Percentiles rank a stretch among this genome's conserved stretches.
Evolutionary conservation across 1,140 invertebrate genomes (phyloP).

Genomic region (Lepidurus packardi): DNA sequence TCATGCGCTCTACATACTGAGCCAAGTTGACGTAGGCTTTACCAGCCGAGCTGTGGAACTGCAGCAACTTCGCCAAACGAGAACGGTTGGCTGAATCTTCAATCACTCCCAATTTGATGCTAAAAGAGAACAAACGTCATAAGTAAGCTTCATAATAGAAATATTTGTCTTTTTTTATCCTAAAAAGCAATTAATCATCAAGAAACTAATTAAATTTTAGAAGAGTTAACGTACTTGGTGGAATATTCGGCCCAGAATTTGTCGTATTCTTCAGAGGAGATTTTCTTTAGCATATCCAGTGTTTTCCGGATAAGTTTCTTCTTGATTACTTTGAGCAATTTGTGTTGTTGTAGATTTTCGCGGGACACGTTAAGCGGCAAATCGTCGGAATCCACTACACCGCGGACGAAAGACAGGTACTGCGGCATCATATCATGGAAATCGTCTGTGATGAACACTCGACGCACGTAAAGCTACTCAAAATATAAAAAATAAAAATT

Average conservation of each 20-base stretch:
- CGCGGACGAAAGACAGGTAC: constrained; percentile 88
- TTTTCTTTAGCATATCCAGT: constrained; percentile 97
- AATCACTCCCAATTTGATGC: constrained; percentile 93
- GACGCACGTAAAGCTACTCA: constrained; percentile 74
- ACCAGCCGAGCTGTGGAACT: constrained; percentile 79
- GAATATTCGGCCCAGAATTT: constrained; percentile 99
- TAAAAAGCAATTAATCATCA: too few relatives aligned
- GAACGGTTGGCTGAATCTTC: constrained; percentile 95
- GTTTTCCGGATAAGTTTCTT: constrained; percentile 97
- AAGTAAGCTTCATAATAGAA: not conserved
- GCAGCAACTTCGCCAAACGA: constrained; percentile 86
- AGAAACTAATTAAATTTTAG: too few relatives aligned
- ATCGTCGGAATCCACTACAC: constrained; percentile 99
- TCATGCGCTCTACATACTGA: constrained; percentile 94
- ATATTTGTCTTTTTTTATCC: not conserved
- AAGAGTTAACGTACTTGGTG: constrained; percentile 67
- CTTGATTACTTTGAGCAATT: constrained; percentile 96
- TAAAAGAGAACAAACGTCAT: constrained; percentile 42
- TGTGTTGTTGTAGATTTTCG: constrained; percentile 94
- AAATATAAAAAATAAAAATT: not conserved
- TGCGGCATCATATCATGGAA: constrained; percentile 99
- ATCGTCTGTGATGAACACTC: constrained; percentile 99
- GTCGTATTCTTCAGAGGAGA: constrained; percentile 82
- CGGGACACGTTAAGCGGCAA: constrained; percentile 96
- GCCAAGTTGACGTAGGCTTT: constrained; percentile 65